These are phyloP conservation scores for Phrynocephalus forsythii DNA, from an alignment of 2,797 vertebrate species.

Conservation along the genomic window DNA sequence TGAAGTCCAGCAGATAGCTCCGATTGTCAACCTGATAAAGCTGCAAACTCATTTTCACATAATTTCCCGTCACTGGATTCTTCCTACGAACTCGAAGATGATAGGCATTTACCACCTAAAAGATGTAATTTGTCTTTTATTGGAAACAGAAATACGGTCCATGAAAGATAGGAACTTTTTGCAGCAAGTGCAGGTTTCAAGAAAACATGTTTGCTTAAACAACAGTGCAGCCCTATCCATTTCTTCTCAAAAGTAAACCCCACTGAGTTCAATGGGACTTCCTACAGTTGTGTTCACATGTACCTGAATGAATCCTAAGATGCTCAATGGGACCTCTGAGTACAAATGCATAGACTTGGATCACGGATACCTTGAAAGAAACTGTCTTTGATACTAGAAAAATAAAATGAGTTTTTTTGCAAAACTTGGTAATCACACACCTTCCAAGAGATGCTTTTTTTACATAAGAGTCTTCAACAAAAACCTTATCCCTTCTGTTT, in stretches of 20 bases:
- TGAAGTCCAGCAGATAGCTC: slow-evolving; percentile 98
- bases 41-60: slow-evolving; percentile 98
- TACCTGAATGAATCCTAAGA: background rate
- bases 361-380: background rate
- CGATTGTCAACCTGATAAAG: slow-evolving; percentile 98
- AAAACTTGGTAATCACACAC: background rate
- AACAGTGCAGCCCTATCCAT: background rate
- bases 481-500: background rate
- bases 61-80: slow-evolving; percentile 96
- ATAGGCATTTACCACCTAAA: slow-evolving; percentile 96
- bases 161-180: background rate
- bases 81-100: slow-evolving; percentile 93
- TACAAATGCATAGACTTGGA: background rate
- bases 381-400: background rate
- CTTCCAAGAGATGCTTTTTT: background rate
- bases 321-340: background rate
- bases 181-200: background rate
- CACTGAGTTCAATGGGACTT: background rate
- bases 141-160: slow-evolving; percentile 34
- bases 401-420: background rate
- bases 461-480: background rate
- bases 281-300: background rate
- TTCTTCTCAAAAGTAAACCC: background rate
- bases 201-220: slow-evolving; percentile 18
- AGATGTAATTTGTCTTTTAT: slow-evolving; percentile 48